phyloP scores from a whole-genome alignment of 2,113 vertebrate genomes.

The Sapajus apella region DNA sequence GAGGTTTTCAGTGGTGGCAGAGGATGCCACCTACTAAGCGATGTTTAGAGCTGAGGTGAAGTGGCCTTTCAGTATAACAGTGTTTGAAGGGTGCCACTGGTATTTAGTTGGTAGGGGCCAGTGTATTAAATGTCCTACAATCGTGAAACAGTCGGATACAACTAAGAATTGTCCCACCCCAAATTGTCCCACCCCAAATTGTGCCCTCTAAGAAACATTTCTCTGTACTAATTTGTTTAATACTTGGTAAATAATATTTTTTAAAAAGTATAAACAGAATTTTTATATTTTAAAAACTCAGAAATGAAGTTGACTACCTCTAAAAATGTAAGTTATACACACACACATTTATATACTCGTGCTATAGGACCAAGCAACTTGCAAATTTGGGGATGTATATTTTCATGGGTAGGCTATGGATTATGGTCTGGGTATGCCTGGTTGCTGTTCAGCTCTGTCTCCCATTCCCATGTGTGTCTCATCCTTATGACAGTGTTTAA shows the following conservation, averaged over 20 bases:
- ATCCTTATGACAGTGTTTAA: neutral
- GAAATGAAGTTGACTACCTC: neutral
- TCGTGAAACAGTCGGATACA: too few species aligned
- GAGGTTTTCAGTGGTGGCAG: neutral
- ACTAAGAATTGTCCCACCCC: neutral
- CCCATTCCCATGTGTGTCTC: neutral
- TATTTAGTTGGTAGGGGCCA: neutral
- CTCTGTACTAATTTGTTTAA: neutral
- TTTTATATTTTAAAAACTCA: neutral
- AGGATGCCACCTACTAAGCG: too few species aligned
- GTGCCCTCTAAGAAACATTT: neutral
- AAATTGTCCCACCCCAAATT: neutral
- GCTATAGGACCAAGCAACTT: neutral
- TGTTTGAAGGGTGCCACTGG: neutral
- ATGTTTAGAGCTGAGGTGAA: neutral
- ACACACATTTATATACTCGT: neutral
- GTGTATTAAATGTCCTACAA: neutral
- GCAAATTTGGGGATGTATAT: neutral
- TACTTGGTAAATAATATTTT: neutral
- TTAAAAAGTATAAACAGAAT: neutral
- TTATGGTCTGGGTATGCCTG: neutral
- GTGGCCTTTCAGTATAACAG: neutral
- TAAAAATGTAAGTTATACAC: neutral
- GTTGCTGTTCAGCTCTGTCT: neutral
- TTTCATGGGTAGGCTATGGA: neutral